Conservation (phyloP, 2,113 vertebrate species). For the Grantiella picta region DNA sequence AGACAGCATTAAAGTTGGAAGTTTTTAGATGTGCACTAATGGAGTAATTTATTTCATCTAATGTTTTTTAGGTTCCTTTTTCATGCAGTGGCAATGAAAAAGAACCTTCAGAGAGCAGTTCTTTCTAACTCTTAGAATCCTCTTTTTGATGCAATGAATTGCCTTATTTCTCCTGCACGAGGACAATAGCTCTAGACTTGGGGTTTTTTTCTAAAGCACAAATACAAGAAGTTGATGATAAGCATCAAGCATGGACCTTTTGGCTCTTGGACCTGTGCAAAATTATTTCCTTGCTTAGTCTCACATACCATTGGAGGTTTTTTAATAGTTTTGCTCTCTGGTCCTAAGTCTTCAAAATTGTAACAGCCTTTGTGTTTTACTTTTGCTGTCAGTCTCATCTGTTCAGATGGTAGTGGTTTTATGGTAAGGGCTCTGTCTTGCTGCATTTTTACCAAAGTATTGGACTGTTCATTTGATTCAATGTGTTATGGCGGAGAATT, state of each 20-base stretch:
- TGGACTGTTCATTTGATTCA: neutral
- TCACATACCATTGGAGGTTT: neutral
- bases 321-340: neutral
- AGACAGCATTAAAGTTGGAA: neutral
- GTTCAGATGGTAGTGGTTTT: neutral
- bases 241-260: neutral
- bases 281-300: neutral
- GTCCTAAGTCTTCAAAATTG: neutral
- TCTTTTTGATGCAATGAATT: neutral
- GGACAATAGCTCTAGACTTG: neutral
- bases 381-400: neutral
- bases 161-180: neutral
- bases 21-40: neutral
- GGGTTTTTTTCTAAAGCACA: neutral
- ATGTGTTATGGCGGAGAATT: neutral
- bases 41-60: constrained; percentile 5
- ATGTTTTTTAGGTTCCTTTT: neutral
- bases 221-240: neutral
- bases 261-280: neutral
- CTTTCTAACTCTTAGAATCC: neutral
- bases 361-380: neutral
- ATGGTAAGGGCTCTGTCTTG: neutral
- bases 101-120: neutral
- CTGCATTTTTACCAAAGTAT: neutral
- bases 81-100: neutral